Percentiles rank a stretch among this genome's conserved stretches.
phyloP scores from a whole-genome alignment of 1,140 invertebrate species.

The Diorhabda carinulata region DNA sequence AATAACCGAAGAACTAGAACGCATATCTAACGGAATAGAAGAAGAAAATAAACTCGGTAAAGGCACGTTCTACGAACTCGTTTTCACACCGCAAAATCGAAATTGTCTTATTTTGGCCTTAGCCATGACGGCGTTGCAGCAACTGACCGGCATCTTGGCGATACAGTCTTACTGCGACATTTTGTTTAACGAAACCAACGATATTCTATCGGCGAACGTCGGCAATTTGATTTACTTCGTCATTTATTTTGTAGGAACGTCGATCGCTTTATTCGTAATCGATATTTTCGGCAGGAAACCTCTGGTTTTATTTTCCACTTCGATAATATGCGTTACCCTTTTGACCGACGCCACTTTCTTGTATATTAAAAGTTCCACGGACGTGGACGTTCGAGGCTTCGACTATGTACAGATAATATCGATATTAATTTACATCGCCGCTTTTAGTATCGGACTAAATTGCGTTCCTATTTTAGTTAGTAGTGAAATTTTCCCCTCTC shows the following conservation, averaged over 20 bases:
- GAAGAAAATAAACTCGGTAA: conserved; percentile 4
- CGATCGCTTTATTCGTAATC: not conserved
- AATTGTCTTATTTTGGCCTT: not conserved
- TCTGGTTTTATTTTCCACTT: not conserved
- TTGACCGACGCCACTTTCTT: not conserved
- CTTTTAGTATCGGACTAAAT: conserved; percentile 64
- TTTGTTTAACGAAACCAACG: conserved; percentile 2
- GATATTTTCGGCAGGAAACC: conserved; percentile 10
- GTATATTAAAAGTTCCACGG: not conserved
- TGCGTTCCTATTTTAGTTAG: conserved; percentile 68
- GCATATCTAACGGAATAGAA: conserved; percentile 51
- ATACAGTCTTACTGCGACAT: conserved; percentile 7
- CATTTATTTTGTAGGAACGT: not conserved
- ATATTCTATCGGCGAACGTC: not conserved
- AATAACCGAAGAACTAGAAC: conserved; percentile 59
- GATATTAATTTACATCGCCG: not conserved
- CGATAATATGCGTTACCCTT: not conserved
- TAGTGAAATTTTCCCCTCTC: conserved; percentile 69
- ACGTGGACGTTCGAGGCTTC: not conserved
- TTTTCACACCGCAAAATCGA: not conserved
- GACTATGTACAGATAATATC: not conserved
- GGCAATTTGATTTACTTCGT: conserved; percentile 5
- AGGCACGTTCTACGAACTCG: not conserved
- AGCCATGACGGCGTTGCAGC: not conserved
- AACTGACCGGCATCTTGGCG: not conserved